phyloP scores from a whole-genome alignment of 2,113 vertebrate species.

The Poicephalus gulielmi region DNA sequence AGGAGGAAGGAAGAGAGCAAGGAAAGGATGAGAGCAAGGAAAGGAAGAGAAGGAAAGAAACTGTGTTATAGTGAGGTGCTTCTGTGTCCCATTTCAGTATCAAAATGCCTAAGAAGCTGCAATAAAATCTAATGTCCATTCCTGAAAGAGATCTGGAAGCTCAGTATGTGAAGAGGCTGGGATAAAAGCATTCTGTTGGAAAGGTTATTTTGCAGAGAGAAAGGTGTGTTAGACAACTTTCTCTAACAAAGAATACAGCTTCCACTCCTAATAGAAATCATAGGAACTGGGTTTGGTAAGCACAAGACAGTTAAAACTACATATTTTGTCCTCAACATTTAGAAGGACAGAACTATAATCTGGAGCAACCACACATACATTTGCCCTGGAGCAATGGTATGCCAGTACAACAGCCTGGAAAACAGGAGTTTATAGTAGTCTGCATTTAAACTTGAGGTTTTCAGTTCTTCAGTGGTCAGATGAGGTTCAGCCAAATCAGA shows the following conservation, averaged over 20 bases:
- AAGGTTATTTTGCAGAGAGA: background rate
- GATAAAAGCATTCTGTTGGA: background rate
- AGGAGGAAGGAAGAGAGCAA: background rate
- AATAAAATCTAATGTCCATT: background rate
- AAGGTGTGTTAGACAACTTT: background rate
- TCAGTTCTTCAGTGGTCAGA: slow-evolving; percentile 37
- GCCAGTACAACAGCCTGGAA: slow-evolving; percentile 33
- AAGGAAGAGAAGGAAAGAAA: background rate
- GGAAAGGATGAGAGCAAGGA: too few relatives aligned
- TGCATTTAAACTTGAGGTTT: slow-evolving; percentile 48
- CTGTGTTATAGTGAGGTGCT: background rate
- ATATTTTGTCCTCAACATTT: slow-evolving; percentile 29
- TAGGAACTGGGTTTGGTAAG: background rate
- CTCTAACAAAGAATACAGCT: background rate
- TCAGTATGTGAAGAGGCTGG: background rate
- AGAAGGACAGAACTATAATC: slow-evolving; percentile 41
- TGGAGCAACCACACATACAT: slow-evolving; percentile 46
- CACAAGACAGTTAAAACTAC: background rate
- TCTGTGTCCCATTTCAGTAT: background rate
- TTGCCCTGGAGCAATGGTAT: slow-evolving; percentile 22
- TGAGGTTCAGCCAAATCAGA: slow-evolving; percentile 36
- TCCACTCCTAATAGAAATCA: slow-evolving; percentile 17
- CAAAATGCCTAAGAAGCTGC: background rate
- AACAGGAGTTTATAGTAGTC: slow-evolving; percentile 29
- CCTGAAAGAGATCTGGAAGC: background rate